Evolutionary conservation across 2,113 vertebrate genomes (phyloP), one percentile per base, ranked within the genome.

Genomic region (Otis tarda): DNA sequence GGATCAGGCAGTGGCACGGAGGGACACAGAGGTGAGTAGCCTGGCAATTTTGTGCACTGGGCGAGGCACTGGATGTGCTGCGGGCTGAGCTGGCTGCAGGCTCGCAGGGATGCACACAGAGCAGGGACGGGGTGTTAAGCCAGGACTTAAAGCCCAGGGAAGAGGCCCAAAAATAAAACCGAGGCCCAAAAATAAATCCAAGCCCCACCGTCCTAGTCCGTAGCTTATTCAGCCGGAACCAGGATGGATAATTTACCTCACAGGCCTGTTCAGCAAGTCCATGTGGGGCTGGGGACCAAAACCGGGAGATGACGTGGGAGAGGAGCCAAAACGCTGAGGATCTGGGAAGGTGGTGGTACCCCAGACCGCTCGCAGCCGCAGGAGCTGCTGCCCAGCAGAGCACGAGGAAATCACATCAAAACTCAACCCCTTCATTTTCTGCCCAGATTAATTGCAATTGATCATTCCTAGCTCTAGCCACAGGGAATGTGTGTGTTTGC

Each of bases 381-480:
- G 63, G 55, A 83, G 89, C 86, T 91, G 76, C 76, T 89, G 91
- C 80, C 80, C 89, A 89, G 86, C 41, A 80, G n/a, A 92, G 83
- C 94, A 94, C 0, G 1, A 68, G 53, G 69, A 91, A 94, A 92
- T 87, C 93, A 19, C 77, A 91, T 49, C 86, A 75, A 56, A 95
- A 89, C 19, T 81, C 89, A 64, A 24, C 33, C 35, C 83, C 74
- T 89, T 92, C 52, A 39, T 91, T 92, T 94, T 83, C 83, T 95
- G 77, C 73, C 57, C 83, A 71, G 61, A 94, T 89, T 91, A 91
- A 95, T 78, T 74, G 57, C 69, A 75, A 79, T 87, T 55, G 94
- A 94, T 92, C 60, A 31, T 82, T 91, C 53, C 89, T 56, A 64
- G 76, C 73, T 75, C 49, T 53, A 49, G 73, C 80, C 22, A 3